Base-by-base conservation (phyloP, 2,113 vertebrate genomes). In the cattle (Bos taurus) region DNA sequence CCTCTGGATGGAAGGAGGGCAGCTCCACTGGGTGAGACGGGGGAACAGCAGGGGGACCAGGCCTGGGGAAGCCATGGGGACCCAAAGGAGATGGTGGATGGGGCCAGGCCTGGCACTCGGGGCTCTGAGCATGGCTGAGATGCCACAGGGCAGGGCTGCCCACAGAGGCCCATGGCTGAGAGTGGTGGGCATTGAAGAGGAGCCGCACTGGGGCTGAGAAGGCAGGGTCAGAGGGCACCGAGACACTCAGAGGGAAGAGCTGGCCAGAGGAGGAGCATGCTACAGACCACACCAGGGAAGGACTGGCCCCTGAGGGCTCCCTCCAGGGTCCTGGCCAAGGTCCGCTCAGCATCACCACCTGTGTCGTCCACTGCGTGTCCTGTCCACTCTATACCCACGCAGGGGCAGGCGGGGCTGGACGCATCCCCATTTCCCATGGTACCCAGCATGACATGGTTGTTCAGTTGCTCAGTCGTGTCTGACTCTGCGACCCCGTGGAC, bases 281-380 rank as follows among this genome's bases (percentile, higher is more conserved):
- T 26, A 25, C 62, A 25, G 85, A 67, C 5, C 26, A 86, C n/a
- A 82, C 50, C 7, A 46, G 36, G 46, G n/a, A 56, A 56, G 81
- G 28, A 40, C 30, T 4, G 5, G n/a, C 64, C 62, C 48, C n/a
- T 3, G 43, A 46, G 71, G 16, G 15, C n/a, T 30, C 71, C 11
- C 43, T 48, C 48, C 26, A 23, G 28, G 36, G 15, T 93, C 46
- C 33, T 59, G 43, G n/a, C n/a, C 50, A 30, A 56, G 86, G 28
- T 15, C 28, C 1, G 0, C 14, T 12, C 48, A 25, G 43, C 60
- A 14, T 33, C 7, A 3, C 43, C 3, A 2, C 43, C 59, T 0
- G 23, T 1, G 0, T 4, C 5, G 43, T 30, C 7, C 25, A 16
- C 77, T 2, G 77, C 14, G 16, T 21, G 17, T 48, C 15, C 59